Evolutionary conservation across 2,797 vertebrate genomes (phyloP).

Genomic region (Sus cebifrons): DNA sequence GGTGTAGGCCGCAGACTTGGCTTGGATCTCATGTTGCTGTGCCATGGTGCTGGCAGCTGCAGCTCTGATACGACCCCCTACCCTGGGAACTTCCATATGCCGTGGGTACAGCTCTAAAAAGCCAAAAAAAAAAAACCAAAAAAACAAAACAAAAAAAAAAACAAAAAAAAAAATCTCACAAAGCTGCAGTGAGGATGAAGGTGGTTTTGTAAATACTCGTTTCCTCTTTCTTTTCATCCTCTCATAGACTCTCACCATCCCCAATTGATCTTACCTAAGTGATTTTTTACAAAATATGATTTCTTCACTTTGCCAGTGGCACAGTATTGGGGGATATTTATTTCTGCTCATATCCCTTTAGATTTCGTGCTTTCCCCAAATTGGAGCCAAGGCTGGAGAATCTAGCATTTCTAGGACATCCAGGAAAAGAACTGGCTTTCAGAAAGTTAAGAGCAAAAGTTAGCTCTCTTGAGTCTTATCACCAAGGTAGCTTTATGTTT

Average conservation of each 20-base stretch:
- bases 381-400: neutral
- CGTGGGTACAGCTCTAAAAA: too few species aligned
- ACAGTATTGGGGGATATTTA: neutral
- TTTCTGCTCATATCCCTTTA: neutral
- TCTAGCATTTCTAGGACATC: neutral
- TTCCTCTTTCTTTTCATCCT: neutral
- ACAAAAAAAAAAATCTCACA: neutral
- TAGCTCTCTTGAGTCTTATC: neutral
- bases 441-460: neutral
- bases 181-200: neutral
- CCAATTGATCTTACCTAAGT: neutral
- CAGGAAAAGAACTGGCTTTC: neutral
- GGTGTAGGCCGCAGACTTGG: too few species aligned
- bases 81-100: too few species aligned
- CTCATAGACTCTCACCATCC: neutral
- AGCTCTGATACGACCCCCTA: too few species aligned
- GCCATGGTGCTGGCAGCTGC: too few species aligned
- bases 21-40: too few species aligned
- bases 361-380: neutral
- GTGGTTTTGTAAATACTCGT: neutral
- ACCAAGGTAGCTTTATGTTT: neutral
- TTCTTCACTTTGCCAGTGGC: neutral
- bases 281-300: neutral
- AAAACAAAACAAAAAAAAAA: too few species aligned
- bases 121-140: too few species aligned